These are phyloP conservation scores for Drosophila koepferae DNA, from an alignment of 2,888 invertebrate species.

Conservation along the genomic window DNA sequence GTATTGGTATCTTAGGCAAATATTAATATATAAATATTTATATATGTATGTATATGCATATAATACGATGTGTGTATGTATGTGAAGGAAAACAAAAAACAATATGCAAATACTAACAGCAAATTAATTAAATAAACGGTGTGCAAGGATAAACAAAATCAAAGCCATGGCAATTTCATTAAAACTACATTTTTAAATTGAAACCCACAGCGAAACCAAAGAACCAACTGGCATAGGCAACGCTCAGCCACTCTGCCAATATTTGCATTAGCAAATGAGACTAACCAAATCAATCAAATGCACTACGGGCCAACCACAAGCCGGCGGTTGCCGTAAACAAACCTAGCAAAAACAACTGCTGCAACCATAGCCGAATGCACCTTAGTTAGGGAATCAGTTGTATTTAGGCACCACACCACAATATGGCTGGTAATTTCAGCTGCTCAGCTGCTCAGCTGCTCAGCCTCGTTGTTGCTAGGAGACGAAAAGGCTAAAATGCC, in stretches of 20 bases:
- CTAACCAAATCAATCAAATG: slow-evolving; percentile 70
- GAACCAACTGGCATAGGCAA: slow-evolving; percentile 1
- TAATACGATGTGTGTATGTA: not conserved
- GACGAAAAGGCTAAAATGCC: slow-evolving; percentile 5
- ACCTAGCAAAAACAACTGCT: slow-evolving; percentile 12
- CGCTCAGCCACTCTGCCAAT: slow-evolving; percentile 45
- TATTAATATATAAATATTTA: slow-evolving; percentile 21
- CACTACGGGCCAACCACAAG: slow-evolving; percentile 62
- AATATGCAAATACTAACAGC: slow-evolving; percentile 50
- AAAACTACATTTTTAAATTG: slow-evolving; percentile 32
- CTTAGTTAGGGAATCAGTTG: slow-evolving; percentile 46
- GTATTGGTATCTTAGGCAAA: slow-evolving; percentile 73
- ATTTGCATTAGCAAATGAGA: slow-evolving; percentile 71
- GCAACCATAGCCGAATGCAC: slow-evolving; percentile 16
- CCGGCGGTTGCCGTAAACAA: slow-evolving; percentile 51
- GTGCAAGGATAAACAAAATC: slow-evolving; percentile 63
- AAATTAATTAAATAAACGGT: slow-evolving; percentile 71
- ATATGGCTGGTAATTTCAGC: slow-evolving; percentile 54
- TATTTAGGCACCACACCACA: slow-evolving; percentile 46
- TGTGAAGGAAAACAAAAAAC: slow-evolving; percentile 34
- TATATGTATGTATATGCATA: slow-evolving; percentile 12
- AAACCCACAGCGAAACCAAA: slow-evolving; percentile 22
- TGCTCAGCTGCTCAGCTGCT: slow-evolving; percentile 32
- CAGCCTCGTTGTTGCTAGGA: slow-evolving; percentile 40
- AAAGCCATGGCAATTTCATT: slow-evolving; percentile 62